Percentiles rank a stretch among this genome's conserved stretches.
Conservation (phyloP, 2,113 vertebrate species). For the Butorides virescens region DNA sequence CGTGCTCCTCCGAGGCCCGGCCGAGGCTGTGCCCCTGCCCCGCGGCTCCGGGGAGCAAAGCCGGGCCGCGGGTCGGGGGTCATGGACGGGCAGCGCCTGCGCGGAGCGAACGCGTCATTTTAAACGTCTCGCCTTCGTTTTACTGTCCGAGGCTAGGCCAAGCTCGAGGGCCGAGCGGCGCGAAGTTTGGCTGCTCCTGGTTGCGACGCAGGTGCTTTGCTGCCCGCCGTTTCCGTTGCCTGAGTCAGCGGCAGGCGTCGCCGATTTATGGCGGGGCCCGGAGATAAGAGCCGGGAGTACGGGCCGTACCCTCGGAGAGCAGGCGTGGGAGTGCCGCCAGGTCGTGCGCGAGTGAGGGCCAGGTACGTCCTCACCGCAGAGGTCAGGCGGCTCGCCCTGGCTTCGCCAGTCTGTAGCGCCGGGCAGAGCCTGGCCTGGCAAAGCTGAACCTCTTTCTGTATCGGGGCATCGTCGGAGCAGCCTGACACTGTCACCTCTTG, state of each 20-base stretch:
- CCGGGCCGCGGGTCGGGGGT: too few relatives aligned
- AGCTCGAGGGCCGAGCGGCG: neutral
- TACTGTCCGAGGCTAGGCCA: neutral
- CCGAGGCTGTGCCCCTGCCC: too few relatives aligned
- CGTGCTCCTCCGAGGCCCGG: too few relatives aligned
- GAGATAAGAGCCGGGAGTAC: neutral
- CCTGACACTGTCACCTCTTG: accelerated
- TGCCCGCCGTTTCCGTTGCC: neutral
- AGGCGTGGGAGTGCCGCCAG: neutral
- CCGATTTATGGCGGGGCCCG: neutral
- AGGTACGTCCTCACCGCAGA: accelerated
- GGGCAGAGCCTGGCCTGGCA: neutral
- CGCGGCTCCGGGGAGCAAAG: too few relatives aligned
- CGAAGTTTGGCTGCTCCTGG: neutral
- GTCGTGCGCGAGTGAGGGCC: neutral
- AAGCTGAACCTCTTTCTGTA: neutral
- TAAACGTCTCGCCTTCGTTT: neutral
- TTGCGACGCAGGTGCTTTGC: neutral
- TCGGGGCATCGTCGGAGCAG: neutral
- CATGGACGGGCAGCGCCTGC: too few relatives aligned
- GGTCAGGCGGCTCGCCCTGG: neutral
- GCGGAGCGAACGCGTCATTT: too few relatives aligned
- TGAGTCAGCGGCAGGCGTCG: neutral
- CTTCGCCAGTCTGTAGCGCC: too few relatives aligned
- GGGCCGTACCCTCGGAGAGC: neutral